phyloP scores from a whole-genome alignment of 2,888 invertebrate species.

The Orgyia antiqua region DNA sequence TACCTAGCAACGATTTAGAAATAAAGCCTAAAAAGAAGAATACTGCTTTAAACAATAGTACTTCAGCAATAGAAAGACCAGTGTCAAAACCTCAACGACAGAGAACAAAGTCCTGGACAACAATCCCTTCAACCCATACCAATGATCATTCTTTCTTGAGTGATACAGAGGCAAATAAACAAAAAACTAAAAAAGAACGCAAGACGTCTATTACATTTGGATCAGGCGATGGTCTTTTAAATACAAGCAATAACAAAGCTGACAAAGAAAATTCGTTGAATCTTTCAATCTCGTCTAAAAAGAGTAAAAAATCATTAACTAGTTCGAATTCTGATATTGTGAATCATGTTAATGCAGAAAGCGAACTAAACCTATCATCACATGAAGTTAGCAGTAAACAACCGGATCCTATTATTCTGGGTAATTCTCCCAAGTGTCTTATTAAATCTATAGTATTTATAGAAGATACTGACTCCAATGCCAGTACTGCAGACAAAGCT shows the following conservation, averaged over 20 bases:
- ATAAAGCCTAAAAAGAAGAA: constrained; percentile 23
- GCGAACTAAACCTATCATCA: neutral
- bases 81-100: constrained; percentile 37
- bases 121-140: constrained; percentile 19
- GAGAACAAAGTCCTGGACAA: constrained; percentile 57
- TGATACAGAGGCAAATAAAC: constrained; percentile 43
- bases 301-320: neutral
- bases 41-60: constrained; percentile 41
- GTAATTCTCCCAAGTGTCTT: constrained; percentile 31
- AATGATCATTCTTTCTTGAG: constrained; percentile 38
- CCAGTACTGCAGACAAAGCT: constrained; percentile 25
- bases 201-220: constrained; percentile 11
- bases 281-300: too few species aligned
- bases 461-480: constrained; percentile 56
- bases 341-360: too few species aligned
- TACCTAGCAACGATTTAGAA: constrained; percentile 33
- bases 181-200: constrained; percentile 26
- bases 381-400: constrained; percentile 22
- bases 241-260: constrained; percentile 2
- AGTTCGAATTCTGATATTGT: neutral
- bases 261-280: neutral
- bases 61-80: constrained; percentile 31
- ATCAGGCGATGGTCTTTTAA: constrained; percentile 19
- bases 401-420: too few species aligned
- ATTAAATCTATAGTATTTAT: constrained; percentile 41